Base-by-base conservation (phyloP, 2,888 invertebrate genomes). In the Eumerus sabulonum region DNA sequence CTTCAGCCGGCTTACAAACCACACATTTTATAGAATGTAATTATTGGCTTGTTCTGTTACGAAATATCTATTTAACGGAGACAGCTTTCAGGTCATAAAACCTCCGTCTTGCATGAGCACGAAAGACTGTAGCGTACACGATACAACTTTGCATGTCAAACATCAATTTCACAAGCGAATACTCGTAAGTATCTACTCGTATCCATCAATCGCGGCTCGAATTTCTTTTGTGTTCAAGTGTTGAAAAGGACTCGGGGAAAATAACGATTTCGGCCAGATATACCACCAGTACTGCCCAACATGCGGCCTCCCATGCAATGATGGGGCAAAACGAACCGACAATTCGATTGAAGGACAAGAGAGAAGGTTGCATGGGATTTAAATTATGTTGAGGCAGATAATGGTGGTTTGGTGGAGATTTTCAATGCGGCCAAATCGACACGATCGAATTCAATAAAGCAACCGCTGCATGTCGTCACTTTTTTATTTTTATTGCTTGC, bases 381-480 rank as follows among this genome's bases (percentile, higher is more conserved):
- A 38, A 76, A 66, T 56, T 66, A 60, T 64, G 45, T 53, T 57
- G 59, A 51, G 67, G 66, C 42, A 18, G 27, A 36, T 60, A 48
- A 53, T 44, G 19, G 63, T 50, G 67, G 62, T 68, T 67, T 73
- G 64, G 9, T 48, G 48, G 44, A 57, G 9, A 51, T 48, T 54
- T 45, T 14, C 64, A 56, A 60, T 73, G 68, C 27, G 72, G 63
- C 47, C 19, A 7, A 1, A 11, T 38, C 50, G 50, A 54, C 79
- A 79, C 64, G 79, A 73, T 74, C 48, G 38, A 60, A 64, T 74
- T 79, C 73, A 79, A 74, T 74, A 70, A 60, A 60, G 53, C 48
- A 45, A 70, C 53, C 17, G 45, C 14, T 27, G 56, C 18, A n/a
- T 11, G 40, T n/a, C 51, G 40, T 18, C 38, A 38, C 47, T 45